These are phyloP conservation scores for Pristionchus japonicus DNA, from an alignment of 2,888 invertebrate species.

Conservation along the genomic window DNA sequence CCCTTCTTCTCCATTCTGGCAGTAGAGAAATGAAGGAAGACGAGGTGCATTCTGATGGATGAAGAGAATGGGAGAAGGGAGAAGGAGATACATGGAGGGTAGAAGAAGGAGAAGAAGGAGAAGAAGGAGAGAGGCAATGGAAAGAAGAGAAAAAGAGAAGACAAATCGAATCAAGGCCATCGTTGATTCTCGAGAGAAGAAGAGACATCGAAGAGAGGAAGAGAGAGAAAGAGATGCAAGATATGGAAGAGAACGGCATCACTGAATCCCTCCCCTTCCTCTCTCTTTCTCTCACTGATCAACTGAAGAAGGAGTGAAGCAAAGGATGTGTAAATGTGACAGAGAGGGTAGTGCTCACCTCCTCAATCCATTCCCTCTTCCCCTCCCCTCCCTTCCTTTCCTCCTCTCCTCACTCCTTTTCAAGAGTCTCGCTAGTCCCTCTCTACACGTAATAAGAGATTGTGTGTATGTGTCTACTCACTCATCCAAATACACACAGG, in stretches of 20 bases:
- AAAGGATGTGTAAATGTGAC: not conserved
- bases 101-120: not conserved
- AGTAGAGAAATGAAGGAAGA: not conserved
- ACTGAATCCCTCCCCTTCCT: not conserved
- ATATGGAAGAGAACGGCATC: slow-evolving; percentile 3
- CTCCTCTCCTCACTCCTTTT: not conserved
- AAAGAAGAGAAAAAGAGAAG: not conserved
- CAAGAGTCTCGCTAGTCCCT: not conserved
- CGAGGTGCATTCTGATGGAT: slow-evolving; percentile 10
- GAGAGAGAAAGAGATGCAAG: no score
- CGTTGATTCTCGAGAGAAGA: slow-evolving; percentile 4
- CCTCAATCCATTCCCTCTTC: not conserved
- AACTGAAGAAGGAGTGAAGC: not conserved
- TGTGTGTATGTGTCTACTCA: slow-evolving; percentile 18
- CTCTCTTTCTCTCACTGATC: not conserved
- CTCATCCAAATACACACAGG: slow-evolving; percentile 1
- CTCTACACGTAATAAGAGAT: slow-evolving; percentile 28
- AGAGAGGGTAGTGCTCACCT: not conserved
- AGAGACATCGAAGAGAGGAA: not conserved
- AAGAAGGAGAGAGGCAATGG: not conserved
- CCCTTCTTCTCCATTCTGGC: not conserved
- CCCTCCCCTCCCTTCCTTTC: not conserved
- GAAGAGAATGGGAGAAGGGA: not conserved
- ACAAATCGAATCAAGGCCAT: slow-evolving; percentile 37
- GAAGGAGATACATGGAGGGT: slow-evolving; percentile 3